Evolutionary conservation across 2,797 vertebrate species (phyloP).

Genomic region (Bradypodion pumilum): DNA sequence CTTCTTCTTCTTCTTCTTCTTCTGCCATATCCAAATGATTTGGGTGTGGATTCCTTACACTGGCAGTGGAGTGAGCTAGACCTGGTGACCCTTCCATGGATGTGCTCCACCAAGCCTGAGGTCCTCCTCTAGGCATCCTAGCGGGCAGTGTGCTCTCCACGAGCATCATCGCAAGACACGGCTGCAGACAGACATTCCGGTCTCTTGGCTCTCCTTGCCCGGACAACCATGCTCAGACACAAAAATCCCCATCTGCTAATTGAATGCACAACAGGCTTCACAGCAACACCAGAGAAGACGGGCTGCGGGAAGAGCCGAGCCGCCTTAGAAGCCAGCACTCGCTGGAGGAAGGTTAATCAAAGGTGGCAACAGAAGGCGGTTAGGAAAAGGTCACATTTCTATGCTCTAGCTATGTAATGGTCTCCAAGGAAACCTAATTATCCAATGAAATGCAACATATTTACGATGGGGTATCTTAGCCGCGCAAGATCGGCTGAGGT

Average conservation of each 20-base stretch:
- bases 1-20: no score
- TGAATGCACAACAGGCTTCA: not conserved
- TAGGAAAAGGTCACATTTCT: constrained; percentile 22
- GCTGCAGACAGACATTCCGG: not conserved
- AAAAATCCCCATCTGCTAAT: constrained; percentile 5
- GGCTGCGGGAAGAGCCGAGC: not conserved
- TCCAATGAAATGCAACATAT: constrained; percentile 17
- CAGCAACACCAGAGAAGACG: not conserved
- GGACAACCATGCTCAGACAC: not conserved
- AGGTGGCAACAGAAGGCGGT: not conserved
- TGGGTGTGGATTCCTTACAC: no score
- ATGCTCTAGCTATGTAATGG: fast-evolving
- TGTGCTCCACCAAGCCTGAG: not conserved
- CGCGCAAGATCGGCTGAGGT: not conserved
- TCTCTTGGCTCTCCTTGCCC: not conserved
- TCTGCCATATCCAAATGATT: no score
- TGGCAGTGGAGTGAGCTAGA: no score
- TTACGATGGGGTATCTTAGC: not conserved
- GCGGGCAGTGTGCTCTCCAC: not conserved
- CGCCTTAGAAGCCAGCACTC: not conserved
- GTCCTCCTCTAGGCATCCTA: not conserved
- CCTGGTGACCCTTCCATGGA: not conserved
- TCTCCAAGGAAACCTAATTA: constrained; percentile 22
- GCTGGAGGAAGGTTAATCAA: not conserved
- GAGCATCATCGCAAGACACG: no score